These are phyloP conservation scores for Drosophila paramelanica DNA, from an alignment of 2,888 invertebrate genomes.

Conservation along the genomic window DNA sequence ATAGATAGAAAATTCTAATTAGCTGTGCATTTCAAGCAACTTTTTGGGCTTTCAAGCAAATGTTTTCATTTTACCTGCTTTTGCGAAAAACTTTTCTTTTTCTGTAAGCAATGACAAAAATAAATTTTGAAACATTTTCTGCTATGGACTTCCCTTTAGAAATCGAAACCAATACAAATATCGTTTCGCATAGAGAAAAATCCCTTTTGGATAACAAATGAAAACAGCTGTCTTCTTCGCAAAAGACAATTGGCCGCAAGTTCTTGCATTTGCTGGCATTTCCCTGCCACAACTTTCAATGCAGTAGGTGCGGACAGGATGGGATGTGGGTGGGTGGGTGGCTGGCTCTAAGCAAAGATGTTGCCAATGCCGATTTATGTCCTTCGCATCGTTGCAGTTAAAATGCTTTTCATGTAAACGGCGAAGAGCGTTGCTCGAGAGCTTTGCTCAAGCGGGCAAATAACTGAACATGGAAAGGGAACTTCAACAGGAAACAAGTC, in stretches of 20 bases:
- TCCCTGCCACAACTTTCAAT: constrained; percentile 14
- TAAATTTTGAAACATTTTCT: not conserved
- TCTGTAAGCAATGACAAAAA: not conserved
- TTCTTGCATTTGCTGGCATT: constrained; percentile 43
- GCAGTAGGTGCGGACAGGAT: not conserved
- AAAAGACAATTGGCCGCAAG: constrained; percentile 44
- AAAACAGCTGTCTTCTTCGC: constrained; percentile 31
- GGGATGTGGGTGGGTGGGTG: not conserved
- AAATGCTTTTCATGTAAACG: constrained; percentile 75
- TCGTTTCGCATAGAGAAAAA: constrained; percentile 3
- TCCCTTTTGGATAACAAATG: constrained; percentile 21
- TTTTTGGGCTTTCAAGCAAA: too few relatives aligned
- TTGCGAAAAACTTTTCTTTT: not conserved
- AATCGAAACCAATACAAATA: not conserved
- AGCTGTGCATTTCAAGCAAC: too few relatives aligned
- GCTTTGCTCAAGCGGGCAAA: constrained; percentile 66
- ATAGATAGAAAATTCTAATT: too few relatives aligned
- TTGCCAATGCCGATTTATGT: constrained; percentile 61
- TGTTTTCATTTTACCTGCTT: too few relatives aligned
- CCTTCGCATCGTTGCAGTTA: constrained; percentile 64
- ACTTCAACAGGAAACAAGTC: constrained; percentile 42
- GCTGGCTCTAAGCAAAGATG: not conserved
- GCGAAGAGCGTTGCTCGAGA: constrained; percentile 44
- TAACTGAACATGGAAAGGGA: constrained; percentile 45
- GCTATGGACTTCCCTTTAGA: not conserved